Base-by-base conservation (phyloP, 2,797 vertebrate genomes). In the Cryptoblepharus egeriae region DNA sequence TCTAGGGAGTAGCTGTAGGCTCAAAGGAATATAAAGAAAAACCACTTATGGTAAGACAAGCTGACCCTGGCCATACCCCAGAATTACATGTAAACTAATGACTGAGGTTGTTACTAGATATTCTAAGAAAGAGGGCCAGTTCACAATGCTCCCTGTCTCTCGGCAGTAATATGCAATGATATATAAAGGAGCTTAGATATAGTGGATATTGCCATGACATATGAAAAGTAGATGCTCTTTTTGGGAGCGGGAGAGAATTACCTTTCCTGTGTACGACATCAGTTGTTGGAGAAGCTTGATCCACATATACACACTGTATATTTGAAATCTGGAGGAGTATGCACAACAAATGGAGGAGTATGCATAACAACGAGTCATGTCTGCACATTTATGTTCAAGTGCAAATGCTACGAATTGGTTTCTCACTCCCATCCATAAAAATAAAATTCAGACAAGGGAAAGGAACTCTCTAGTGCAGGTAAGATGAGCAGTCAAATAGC, bases 91-190 rank as follows among this genome's bases (percentile, higher is more conserved):
- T 1, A 63, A 63, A 70, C 35, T 42, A 22, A 22, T 12, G 16
- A 52, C 55, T 35, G 61, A 74, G 55, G 10, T 13, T 61, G 11
- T 10, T 26, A 24, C 0, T 3, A 22, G 64, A 58, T 76, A 65
- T 74, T 68, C 77, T 84, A 74, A 61, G 70, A 57, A 55, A 1
- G 4, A 39, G 28, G 1, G 24, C 13, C 18, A 79, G 64, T 3
- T 7, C 1, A 68, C 0, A n/a, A 73, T 49, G 37, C 30, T 77
- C 5, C 1, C 26, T n/a, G 42, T 63, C 15, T 69, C 4, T 67
- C 52, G 0, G 0, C 11, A 11, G 0, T 3, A 1, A 2, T 30
- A n/a, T 57, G 28, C 32, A 0, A n/a, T n/a, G n/a, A n/a, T 0
- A 0, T 24, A 74, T 42, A 24, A 69, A 39, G 35, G 13, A 9